phyloP scores from a whole-genome alignment of 2,797 vertebrate species.

The Acanthurus lineatus region DNA sequence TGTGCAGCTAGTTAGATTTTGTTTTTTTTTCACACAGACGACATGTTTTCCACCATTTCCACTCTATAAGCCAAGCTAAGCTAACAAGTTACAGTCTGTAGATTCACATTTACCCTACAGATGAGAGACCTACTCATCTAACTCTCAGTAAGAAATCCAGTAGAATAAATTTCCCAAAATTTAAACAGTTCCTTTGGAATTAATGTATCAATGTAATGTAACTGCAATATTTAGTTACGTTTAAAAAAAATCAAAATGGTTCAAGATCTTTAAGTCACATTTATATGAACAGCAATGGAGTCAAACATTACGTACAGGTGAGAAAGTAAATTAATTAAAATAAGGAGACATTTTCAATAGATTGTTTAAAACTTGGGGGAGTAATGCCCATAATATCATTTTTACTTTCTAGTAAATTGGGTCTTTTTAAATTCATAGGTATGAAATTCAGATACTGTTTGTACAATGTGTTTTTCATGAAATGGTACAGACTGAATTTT shows the following conservation, averaged over 20 bases:
- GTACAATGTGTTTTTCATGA: neutral
- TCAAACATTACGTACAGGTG: neutral
- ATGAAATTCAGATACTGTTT: neutral
- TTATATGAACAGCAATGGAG: constrained; percentile 13
- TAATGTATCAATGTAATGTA: no score
- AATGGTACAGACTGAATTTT: neutral
- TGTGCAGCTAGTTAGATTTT: no score
- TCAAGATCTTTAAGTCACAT: neutral
- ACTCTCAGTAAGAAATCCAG: neutral
- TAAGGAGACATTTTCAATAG: neutral
- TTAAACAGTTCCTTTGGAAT: neutral
- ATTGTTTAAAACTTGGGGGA: neutral
- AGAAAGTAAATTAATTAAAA: neutral
- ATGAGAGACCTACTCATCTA: neutral
- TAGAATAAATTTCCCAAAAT: no score
- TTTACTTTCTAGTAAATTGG: neutral
- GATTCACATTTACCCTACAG: neutral
- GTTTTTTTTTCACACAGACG: neutral
- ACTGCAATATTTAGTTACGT: neutral
- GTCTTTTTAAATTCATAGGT: neutral
- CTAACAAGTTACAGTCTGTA: neutral
- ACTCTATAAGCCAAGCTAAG: no score
- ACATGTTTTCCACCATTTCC: neutral
- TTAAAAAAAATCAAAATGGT: neutral
- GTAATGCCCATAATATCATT: neutral